These are phyloP conservation scores for Timema podura DNA, from an alignment of 2,888 invertebrate species.

Conservation along the genomic window DNA sequence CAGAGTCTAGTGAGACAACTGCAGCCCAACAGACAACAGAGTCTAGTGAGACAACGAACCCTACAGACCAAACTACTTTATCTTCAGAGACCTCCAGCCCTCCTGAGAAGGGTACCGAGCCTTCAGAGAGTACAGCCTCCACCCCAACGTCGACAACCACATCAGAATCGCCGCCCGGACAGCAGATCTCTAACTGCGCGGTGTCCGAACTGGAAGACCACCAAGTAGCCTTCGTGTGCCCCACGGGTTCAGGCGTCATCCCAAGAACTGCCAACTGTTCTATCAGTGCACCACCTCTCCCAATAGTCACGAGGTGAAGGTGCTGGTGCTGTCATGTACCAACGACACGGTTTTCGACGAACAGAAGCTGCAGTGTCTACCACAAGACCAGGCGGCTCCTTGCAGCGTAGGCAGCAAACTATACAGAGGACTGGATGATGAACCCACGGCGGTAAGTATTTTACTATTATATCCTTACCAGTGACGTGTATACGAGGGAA, in stretches of 20 bases:
- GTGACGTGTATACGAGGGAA: background rate
- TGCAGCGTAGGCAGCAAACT: conserved; percentile 56
- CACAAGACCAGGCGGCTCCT: conserved; percentile 50
- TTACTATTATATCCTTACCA: background rate
- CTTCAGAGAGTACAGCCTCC: conserved; percentile 24
- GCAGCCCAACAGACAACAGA: conserved; percentile 26
- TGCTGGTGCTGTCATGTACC: conserved; percentile 71
- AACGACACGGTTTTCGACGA: conserved; percentile 73
- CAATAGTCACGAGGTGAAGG: conserved; percentile 64
- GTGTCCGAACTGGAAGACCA: conserved; percentile 56
- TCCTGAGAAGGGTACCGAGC: conserved; percentile 11
- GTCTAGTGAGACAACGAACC: conserved; percentile 29
- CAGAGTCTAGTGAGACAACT: conserved; percentile 16
- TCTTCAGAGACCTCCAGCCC: conserved; percentile 36
- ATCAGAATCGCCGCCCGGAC: conserved; percentile 15
- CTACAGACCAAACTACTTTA: conserved; percentile 24
- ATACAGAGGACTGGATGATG: conserved; percentile 44
- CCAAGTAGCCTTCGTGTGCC: conserved; percentile 70
- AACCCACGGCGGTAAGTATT: conserved; percentile 26
- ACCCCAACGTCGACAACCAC: conserved; percentile 28
- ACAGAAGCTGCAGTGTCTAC: conserved; percentile 64
- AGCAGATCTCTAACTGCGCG: conserved; percentile 34
- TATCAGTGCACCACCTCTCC: conserved; percentile 70
- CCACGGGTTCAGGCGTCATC: conserved; percentile 77
- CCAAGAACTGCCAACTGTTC: conserved; percentile 76